A percentile compares a stretch with the other conserved stretches of the same genome.
phyloP scores from a whole-genome alignment of 2,797 vertebrate genomes.

The Lerista edwardsae region DNA sequence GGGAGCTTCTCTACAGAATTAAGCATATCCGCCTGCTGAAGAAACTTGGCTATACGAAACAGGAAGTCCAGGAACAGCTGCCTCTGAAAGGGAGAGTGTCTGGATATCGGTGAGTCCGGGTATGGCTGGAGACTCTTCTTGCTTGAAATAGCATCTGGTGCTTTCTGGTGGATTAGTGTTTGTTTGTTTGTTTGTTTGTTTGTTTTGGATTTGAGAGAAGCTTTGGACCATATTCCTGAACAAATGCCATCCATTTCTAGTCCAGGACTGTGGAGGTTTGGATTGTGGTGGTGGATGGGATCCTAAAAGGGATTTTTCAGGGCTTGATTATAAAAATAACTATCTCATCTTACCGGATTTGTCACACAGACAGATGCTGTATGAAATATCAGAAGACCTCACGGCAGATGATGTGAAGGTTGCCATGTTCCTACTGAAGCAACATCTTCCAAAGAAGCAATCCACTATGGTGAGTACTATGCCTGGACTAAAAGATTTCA shows the following conservation, averaged over 20 bases:
- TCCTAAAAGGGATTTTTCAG: neutral
- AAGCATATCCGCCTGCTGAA: conserved; percentile 58
- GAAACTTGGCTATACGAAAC: conserved; percentile 60
- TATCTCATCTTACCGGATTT: conserved; percentile 32
- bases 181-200: no score
- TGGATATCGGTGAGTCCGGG: conserved; percentile 72
- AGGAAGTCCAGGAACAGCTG: conserved; percentile 57
- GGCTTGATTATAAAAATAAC: neutral
- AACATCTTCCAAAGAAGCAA: conserved; percentile 54
- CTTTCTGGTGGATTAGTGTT: neutral
- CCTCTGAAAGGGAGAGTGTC: conserved; percentile 57
- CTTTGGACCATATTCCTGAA: neutral
- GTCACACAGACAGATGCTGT: conserved; percentile 84
- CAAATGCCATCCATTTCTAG: neutral
- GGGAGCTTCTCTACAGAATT: conserved; percentile 74
- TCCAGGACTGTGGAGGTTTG: neutral
- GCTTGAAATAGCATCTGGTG: neutral
- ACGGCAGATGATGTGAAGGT: conserved; percentile 54
- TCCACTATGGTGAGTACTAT: conserved; percentile 68
- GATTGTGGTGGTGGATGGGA: neutral
- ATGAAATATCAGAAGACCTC: conserved; percentile 81
- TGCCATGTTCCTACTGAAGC: conserved; percentile 78
- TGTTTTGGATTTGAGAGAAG: no score
- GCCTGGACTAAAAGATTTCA: neutral
- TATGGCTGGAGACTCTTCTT: neutral